Percentiles rank a stretch among this genome's conserved stretches.
Conservation (phyloP, 1,140 invertebrate genomes). For the Diachasma alloeum region DNA sequence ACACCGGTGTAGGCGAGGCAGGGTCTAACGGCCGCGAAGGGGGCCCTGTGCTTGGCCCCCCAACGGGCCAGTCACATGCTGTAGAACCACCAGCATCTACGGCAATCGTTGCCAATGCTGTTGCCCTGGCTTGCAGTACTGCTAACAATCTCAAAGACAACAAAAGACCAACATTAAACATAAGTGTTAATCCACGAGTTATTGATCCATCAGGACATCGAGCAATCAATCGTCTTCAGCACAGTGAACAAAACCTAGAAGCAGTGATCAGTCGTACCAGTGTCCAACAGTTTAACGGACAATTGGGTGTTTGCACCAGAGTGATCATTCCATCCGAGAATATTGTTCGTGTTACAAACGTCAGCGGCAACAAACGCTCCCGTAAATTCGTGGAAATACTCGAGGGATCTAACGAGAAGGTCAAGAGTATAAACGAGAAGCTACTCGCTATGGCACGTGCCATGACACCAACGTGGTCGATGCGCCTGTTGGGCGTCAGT, state of each 20-base stretch:
- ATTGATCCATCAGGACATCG: not conserved
- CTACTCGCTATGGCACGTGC: slow-evolving; percentile 55
- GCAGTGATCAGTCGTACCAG: not conserved
- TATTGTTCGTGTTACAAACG: not conserved
- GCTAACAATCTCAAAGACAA: not conserved
- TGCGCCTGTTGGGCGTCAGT: slow-evolving; percentile 55
- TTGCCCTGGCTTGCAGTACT: not conserved
- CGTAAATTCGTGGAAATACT: slow-evolving; percentile 40
- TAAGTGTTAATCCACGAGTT: not conserved
- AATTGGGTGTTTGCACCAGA: slow-evolving; percentile 16
- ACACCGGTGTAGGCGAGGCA: slow-evolving; percentile 43
- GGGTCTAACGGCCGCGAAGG: slow-evolving; percentile 39
- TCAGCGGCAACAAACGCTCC: slow-evolving; percentile 12
- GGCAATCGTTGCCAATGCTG: not conserved
- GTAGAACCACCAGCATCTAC: slow-evolving; percentile 27
- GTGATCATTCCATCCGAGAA: slow-evolving; percentile 23
- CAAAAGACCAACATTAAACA: not conserved
- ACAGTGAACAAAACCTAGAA: not conserved
- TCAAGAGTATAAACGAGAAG: slow-evolving; percentile 54
- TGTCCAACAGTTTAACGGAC: not conserved
- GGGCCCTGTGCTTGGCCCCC: slow-evolving; percentile 50
- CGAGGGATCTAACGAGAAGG: slow-evolving; percentile 47
- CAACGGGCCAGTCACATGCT: slow-evolving; percentile 47
- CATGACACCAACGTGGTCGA: slow-evolving; percentile 57
- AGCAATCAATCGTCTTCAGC: not conserved